Percentiles rank a stretch among this genome's conserved stretches.
These are phyloP conservation scores for Sarcoramphus papa DNA, from an alignment of 2,797 vertebrate species.

Conservation along the genomic window DNA sequence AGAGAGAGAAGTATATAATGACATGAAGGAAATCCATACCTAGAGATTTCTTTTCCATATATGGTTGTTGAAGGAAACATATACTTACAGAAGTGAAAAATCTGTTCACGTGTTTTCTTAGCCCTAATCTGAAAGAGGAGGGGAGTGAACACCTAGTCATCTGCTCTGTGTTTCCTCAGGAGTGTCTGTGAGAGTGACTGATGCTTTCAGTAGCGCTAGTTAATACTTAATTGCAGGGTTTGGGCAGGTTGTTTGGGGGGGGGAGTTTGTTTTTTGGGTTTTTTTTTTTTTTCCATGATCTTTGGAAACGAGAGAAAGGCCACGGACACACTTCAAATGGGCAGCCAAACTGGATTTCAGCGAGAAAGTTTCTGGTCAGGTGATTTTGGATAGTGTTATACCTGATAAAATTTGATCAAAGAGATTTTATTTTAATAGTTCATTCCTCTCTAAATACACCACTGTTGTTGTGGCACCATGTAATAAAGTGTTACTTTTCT, in stretches of 20 bases:
- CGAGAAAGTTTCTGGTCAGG: not conserved
- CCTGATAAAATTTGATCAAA: not conserved
- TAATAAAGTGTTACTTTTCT: not conserved
- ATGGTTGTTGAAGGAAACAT: not conserved
- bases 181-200: not conserved
- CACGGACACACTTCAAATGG: not conserved
- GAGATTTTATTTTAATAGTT: not conserved
- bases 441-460: not conserved
- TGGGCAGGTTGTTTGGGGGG: not conserved
- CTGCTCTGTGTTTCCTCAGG: not conserved
- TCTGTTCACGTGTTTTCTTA: not conserved
- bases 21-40: not conserved
- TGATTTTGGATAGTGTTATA: not conserved
- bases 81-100: not conserved
- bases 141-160: not conserved
- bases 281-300: not conserved
- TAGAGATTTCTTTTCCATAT: not conserved
- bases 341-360: not conserved
- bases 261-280: too few relatives aligned
- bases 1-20: not conserved
- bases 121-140: not conserved
- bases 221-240: slow-evolving; percentile 8
- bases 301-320: not conserved
- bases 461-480: not conserved
- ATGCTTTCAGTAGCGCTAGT: not conserved